These are phyloP conservation scores for Agrypnus murinus DNA, from an alignment of 2,888 invertebrate species.

Conservation along the genomic window DNA sequence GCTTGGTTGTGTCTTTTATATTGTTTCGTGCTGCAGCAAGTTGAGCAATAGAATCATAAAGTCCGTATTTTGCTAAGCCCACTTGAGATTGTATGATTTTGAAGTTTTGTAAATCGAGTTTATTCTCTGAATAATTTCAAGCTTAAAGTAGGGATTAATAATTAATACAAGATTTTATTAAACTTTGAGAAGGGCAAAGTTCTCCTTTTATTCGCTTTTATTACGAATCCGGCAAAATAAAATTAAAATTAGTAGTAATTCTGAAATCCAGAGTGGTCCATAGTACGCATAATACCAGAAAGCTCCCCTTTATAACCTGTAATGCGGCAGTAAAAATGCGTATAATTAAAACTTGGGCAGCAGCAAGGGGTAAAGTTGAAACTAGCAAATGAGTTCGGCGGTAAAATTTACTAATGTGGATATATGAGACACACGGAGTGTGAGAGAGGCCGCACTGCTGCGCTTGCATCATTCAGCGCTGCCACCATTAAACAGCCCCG, in stretches of 20 bases:
- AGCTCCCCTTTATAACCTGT: slow-evolving; percentile 54
- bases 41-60: neutral
- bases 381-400: slow-evolving; percentile 51
- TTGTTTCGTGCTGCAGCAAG: neutral
- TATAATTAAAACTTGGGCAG: slow-evolving; percentile 55
- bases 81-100: slow-evolving; percentile 39
- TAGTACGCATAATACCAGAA: slow-evolving; percentile 46
- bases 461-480: slow-evolving; percentile 60
- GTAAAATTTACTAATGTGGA: slow-evolving; percentile 58
- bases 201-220: slow-evolving; percentile 49
- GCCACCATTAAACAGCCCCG: slow-evolving; percentile 61
- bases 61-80: slow-evolving; percentile 3
- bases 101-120: slow-evolving; percentile 46
- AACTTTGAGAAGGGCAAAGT: slow-evolving; percentile 45
- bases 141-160: slow-evolving; percentile 49
- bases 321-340: slow-evolving; percentile 58
- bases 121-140: slow-evolving; percentile 45
- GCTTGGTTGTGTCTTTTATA: too few relatives aligned
- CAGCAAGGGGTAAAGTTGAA: slow-evolving; percentile 53
- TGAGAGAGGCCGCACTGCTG: too few relatives aligned
- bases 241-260: slow-evolving; percentile 58
- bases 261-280: slow-evolving; percentile 53
- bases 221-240: slow-evolving; percentile 49
- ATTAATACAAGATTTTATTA: slow-evolving; percentile 51
- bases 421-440: slow-evolving; percentile 60